Base-by-base conservation (phyloP, 2,888 invertebrate species). In the Miltochrista miniata region DNA sequence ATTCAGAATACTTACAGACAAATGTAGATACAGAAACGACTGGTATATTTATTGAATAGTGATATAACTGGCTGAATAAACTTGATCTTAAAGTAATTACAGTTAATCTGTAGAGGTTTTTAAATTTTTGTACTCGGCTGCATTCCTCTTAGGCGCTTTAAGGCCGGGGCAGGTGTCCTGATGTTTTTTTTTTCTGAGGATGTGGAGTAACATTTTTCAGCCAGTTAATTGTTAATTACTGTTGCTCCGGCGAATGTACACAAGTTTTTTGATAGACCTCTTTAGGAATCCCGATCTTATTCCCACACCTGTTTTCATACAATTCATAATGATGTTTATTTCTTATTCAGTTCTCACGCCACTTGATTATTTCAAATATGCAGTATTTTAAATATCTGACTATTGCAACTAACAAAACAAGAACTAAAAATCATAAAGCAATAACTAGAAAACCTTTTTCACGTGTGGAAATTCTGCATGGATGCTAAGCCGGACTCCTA, bases 121-220 rank as follows among this genome's bases (percentile, higher is more conserved):
- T 68, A 68, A 68, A 68, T 63, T 63, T 61, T 30, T 35, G 35
- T 51, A 40, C 53, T 51, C 59, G 63, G 59, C 57, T 63, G 60
- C 61, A 67, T 72, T 60, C 68, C 70, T 48, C 71, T 74, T 72
- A 68, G 64, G 55, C 57, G 5, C 18, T 61, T 57, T 66, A 68
- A 63, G 71, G 73, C 66, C 60, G 61, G 75, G 73, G 70, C 85
- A 86, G 83, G 80, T 87, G 85, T 77, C 71, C 76, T 67, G 72
- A 11, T 66, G 68, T 74, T 78, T 79, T 80, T 14, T 79, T 81
- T 79, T 78, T 77, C 73, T 71, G 75, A 81, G 83, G 85, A 87
- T 84, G 86, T 79, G 66, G 72, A 72, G 78, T 74, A 84, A 85
- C 89, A 90, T 89, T 83, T 89, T 87, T 83, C 79, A 83, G 80